phyloP scores from a whole-genome alignment of 1,140 invertebrate genomes.

The Thalassaphorura encarpata region DNA sequence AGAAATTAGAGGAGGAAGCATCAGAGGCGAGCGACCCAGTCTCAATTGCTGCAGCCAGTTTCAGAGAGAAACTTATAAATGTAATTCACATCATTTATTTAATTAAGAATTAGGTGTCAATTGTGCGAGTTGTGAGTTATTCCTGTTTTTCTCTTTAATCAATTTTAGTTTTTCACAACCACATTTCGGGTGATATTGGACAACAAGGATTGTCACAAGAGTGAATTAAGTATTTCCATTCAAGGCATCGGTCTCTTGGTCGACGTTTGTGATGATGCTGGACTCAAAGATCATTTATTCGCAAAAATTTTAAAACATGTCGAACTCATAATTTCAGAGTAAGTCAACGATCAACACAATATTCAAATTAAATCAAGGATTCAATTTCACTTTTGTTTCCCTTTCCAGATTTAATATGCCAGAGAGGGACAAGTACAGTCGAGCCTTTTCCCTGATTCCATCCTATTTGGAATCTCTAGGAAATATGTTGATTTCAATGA shows the following conservation, averaged over 20 bases:
- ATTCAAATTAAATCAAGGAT: too few species aligned
- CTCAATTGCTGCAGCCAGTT: too few species aligned
- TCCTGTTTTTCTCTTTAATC: too few species aligned
- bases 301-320: slow-evolving; percentile 35
- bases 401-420: too few species aligned
- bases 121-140: too few species aligned
- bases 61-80: too few species aligned
- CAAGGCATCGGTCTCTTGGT: slow-evolving; percentile 36
- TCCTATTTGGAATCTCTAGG: slow-evolving; percentile 24
- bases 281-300: slow-evolving; percentile 33
- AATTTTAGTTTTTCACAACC: slow-evolving; percentile 17
- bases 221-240: slow-evolving; percentile 35
- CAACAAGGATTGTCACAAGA: slow-evolving; percentile 3
- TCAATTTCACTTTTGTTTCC: too few species aligned
- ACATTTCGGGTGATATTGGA: slow-evolving; percentile 15
- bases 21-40: too few species aligned
- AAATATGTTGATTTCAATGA: slow-evolving; percentile 12
- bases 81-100: too few species aligned
- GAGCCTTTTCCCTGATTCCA: slow-evolving; percentile 4
- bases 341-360: too few species aligned
- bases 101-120: too few species aligned
- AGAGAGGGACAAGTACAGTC: slow-evolving; percentile 20
- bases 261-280: slow-evolving; percentile 28
- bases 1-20: too few species aligned
- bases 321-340: slow-evolving; percentile 35